Evolutionary conservation across 2,888 invertebrate genomes (phyloP).

Genomic region (Gari tellinella): DNA sequence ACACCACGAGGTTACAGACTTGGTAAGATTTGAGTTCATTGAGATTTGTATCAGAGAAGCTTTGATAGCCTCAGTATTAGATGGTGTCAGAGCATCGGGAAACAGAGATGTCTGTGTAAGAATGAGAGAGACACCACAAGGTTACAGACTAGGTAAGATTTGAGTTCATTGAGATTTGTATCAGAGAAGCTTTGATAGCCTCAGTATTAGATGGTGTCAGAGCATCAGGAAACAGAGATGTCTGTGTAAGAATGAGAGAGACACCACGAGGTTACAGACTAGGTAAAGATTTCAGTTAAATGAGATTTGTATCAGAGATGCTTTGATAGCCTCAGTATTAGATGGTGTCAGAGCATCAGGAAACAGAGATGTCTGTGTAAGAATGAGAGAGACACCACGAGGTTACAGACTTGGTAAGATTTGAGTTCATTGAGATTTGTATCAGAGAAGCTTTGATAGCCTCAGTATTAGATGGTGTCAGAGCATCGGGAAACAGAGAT

Average conservation of each 20-base stretch:
- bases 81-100: slow-evolving; percentile 98
- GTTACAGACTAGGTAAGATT: slow-evolving; percentile 90
- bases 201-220: slow-evolving; percentile 98
- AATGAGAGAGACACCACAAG: slow-evolving; percentile 92
- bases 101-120: slow-evolving; percentile 98
- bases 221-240: slow-evolving; percentile 98
- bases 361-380: slow-evolving; percentile 97
- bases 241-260: slow-evolving; percentile 94
- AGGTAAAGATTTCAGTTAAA: too few relatives aligned
- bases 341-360: slow-evolving; percentile 99
- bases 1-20: slow-evolving; percentile 95
- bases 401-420: slow-evolving; percentile 91
- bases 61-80: slow-evolving; percentile 95
- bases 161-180: too few relatives aligned
- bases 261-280: slow-evolving; percentile 95
- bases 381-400: slow-evolving; percentile 92
- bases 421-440: too few relatives aligned
- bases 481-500: slow-evolving; percentile 98
- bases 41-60: slow-evolving; percentile 85
- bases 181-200: slow-evolving; percentile 96
- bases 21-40: slow-evolving; percentile 59
- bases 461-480: slow-evolving; percentile 97
- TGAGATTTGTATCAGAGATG: slow-evolving; percentile 92
- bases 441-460: slow-evolving; percentile 98
- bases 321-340: slow-evolving; percentile 95